phyloP scores from a whole-genome alignment of 1,140 invertebrate species.

The Samia ricini region DNA sequence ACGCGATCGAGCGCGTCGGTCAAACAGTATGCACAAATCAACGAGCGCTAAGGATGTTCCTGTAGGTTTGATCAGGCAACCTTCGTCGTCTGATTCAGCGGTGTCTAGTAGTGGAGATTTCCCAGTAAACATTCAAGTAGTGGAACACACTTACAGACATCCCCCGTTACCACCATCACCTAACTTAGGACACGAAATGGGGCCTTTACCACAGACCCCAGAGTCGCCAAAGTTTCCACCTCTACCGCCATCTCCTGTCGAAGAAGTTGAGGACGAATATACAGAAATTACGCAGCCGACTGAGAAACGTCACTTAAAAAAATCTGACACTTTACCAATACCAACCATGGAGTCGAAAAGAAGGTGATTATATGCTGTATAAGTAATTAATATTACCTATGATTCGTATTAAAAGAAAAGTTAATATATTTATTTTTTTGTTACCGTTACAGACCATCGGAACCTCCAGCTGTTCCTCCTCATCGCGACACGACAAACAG shows the following conservation, averaged over 20 bases:
- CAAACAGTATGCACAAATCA: constrained; percentile 82
- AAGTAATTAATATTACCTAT: neutral
- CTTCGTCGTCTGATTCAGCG: constrained; percentile 67
- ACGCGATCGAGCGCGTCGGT: constrained; percentile 73
- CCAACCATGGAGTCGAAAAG: constrained; percentile 53
- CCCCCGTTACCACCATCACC: constrained; percentile 63
- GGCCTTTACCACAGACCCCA: constrained; percentile 76
- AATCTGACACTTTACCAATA: constrained; percentile 77
- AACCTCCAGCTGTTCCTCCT: constrained; percentile 84
- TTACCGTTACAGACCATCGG: constrained; percentile 64
- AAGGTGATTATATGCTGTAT: constrained; percentile 52
- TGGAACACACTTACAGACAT: constrained; percentile 73
- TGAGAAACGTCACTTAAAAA: constrained; percentile 69
- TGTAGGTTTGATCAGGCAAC: constrained; percentile 75
- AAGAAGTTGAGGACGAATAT: constrained; percentile 86
- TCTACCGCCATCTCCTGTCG: constrained; percentile 86
- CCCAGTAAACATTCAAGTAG: constrained; percentile 73
- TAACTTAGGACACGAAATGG: constrained; percentile 61
- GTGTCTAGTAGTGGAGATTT: constrained; percentile 75
- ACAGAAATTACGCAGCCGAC: constrained; percentile 81
- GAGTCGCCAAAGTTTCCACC: constrained; percentile 86
- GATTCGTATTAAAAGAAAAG: neutral
- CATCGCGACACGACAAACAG: constrained; percentile 84
- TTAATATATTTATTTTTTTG: neutral
- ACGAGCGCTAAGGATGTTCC: constrained; percentile 84